Evolutionary conservation across 2,797 vertebrate species (phyloP).

Genomic region (Megalops cyprinoides): DNA sequence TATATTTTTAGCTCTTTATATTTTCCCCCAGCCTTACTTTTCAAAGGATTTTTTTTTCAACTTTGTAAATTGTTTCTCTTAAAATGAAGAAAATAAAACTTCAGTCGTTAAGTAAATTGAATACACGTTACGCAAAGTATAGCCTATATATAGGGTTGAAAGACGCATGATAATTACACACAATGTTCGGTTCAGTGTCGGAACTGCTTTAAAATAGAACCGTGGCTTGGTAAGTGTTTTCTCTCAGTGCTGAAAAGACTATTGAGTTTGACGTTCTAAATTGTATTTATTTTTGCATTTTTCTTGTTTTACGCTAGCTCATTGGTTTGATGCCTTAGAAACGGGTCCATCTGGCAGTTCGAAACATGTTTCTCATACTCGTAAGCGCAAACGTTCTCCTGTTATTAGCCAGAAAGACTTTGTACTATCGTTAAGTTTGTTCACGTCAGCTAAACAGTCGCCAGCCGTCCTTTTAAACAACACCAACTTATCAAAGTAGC

Average conservation of each 20-base stretch:
- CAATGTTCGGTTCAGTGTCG: slow-evolving; percentile 23
- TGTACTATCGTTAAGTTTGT: too few species aligned
- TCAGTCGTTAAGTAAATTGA: slow-evolving; percentile 30
- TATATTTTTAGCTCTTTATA: slow-evolving; percentile 80
- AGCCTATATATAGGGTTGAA: not conserved
- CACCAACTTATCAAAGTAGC: not conserved
- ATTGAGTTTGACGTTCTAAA: not conserved
- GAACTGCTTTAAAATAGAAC: slow-evolving; percentile 10
- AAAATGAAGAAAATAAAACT: slow-evolving; percentile 30
- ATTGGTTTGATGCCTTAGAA: not conserved
- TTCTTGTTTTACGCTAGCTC: not conserved
- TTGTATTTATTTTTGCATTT: slow-evolving; percentile 10
- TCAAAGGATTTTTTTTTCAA: slow-evolving; percentile 16
- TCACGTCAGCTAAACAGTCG: too few species aligned
- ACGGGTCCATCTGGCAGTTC: not conserved
- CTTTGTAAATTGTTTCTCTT: slow-evolving; percentile 24
- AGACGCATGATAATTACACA: slow-evolving; percentile 10
- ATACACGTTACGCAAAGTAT: slow-evolving; percentile 44
- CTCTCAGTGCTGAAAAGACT: not conserved
- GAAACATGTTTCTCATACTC: not conserved
- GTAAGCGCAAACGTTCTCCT: not conserved
- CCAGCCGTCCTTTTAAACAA: not conserved
- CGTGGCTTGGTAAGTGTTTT: slow-evolving; percentile 1
- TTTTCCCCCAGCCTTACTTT: slow-evolving; percentile 71
- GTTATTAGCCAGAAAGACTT: not conserved